Evolutionary conservation across 2,797 vertebrate genomes (phyloP).

Genomic region (Eutrigla gurnardus): DNA sequence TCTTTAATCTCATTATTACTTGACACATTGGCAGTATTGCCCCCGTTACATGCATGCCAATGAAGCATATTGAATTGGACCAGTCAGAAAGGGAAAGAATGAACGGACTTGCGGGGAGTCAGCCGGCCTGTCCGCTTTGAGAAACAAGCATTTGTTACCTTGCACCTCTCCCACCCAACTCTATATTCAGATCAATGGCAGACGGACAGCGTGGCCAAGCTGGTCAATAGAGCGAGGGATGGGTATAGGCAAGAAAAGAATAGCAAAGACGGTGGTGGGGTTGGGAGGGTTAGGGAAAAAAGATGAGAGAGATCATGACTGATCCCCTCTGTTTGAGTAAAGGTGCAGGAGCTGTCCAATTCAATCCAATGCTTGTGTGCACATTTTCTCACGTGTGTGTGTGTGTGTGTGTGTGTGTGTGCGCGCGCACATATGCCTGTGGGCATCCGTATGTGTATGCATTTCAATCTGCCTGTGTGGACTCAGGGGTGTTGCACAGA

Average conservation of each 20-base stretch:
- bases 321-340: slow-evolving; percentile 26
- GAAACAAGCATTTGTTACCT: slow-evolving; percentile 8
- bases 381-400: not conserved
- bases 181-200: slow-evolving; percentile 63
- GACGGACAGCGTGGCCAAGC: slow-evolving; percentile 51
- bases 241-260: slow-evolving; percentile 14
- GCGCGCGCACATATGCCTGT: slow-evolving; percentile 4
- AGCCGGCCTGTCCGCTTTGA: not conserved
- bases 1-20: not conserved
- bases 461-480: slow-evolving; percentile 21
- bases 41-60: not conserved
- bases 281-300: slow-evolving; percentile 12
- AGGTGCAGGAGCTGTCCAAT: slow-evolving; percentile 24
- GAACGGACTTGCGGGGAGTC: not conserved
- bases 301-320: slow-evolving; percentile 38
- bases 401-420: not conserved
- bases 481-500: slow-evolving; percentile 45
- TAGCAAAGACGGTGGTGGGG: slow-evolving; percentile 11
- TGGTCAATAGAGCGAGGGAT: slow-evolving; percentile 56
- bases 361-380: not conserved
- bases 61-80: not conserved
- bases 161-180: slow-evolving; percentile 36
- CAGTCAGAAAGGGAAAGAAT: not conserved
- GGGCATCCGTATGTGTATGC: slow-evolving; percentile 1
- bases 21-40: not conserved